Base-by-base conservation (phyloP, 2,888 invertebrate genomes). In the Axea sp. region DNA sequence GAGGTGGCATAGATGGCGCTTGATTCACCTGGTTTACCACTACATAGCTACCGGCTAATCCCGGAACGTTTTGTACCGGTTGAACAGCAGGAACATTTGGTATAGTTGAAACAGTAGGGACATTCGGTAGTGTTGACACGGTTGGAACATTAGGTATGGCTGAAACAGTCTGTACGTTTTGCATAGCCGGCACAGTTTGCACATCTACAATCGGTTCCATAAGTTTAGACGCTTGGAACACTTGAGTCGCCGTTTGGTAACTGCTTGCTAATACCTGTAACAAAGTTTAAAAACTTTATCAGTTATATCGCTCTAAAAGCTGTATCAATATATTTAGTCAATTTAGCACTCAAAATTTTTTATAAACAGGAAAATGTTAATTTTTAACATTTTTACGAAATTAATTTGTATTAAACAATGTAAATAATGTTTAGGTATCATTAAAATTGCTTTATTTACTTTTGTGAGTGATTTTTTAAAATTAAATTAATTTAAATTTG, bases 181-280 rank as follows among this genome's bases (percentile, higher is more conserved):
- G 80, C 24, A 84, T 81, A 7, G 77, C 79, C 1, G 84, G 77
- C 1, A 85, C 93, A 4, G 92, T 90, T 2, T 93, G 92, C 51
- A 94, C 91, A 84, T 94, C 94, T 8, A 94, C 92, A 51, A 94
- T 92, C 0, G 95, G 94, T 81, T 95, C 94, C 83, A 95, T 92
- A 1, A 86, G 77, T 87, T 95, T 95, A 76, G 95, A 94, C 0
- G 95, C 94, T 89, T 95, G 95, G 87, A 94, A 94, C 24, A 94
- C 94, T 89, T 93, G 93, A 0, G 95, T 95, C 0, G 93, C 93
- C 1, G 95, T 95, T 9, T 95, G 94, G 84, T 94, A 95, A 83
- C 95, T 95, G 81, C 95, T 94, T 55, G 94, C 93, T 19, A 95
- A 89, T 1, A 95, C 92, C 75, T 71, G 15, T 1, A 28, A 37